These are phyloP conservation scores for Tragelaphus eurycerus DNA, from an alignment of 2,797 vertebrate species.

Conservation along the genomic window DNA sequence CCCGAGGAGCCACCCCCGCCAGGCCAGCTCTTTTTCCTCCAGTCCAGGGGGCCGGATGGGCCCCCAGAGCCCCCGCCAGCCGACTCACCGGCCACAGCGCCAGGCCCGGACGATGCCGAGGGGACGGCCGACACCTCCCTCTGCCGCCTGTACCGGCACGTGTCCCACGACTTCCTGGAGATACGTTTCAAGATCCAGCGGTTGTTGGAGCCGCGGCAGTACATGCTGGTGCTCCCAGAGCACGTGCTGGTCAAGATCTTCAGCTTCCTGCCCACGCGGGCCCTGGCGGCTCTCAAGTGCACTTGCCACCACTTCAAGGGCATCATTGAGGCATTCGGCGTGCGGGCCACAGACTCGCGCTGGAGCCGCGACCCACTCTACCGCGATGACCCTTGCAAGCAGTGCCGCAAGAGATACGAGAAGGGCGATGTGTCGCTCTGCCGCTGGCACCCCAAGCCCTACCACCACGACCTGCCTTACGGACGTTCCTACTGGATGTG, in stretches of 20 bases:
- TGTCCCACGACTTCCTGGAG: conserved; percentile 96
- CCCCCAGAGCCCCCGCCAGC: conserved; percentile 60
- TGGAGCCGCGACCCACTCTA: conserved; percentile 97
- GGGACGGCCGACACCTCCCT: conserved; percentile 86
- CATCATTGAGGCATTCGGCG: conserved; percentile 93
- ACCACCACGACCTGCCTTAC: conserved; percentile 99
- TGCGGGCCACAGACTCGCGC: conserved; percentile 92
- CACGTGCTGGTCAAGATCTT: conserved; percentile 97
- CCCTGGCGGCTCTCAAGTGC: conserved; percentile 95
- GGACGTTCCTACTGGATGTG: conserved; percentile 99
- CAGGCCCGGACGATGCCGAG: conserved; percentile 57
- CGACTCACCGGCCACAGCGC: conserved; percentile 44
- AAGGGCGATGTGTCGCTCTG: conserved; percentile 96
- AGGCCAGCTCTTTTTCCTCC: conserved; percentile 94
- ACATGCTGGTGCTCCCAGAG: conserved; percentile 95
- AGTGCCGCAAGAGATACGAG: conserved; percentile 94
- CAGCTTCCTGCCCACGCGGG: conserved; percentile 91
- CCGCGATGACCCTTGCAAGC: conserved; percentile 97
- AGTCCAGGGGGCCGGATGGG: conserved; percentile 78
- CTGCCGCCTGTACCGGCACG: conserved; percentile 95
- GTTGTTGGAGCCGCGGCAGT: conserved; percentile 94
- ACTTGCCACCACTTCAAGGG: conserved; percentile 95
- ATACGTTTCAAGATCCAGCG: conserved; percentile 98
- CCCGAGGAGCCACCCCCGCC: conserved; percentile 86
- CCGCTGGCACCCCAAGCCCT: conserved; percentile 99